phyloP scores from a whole-genome alignment of 1,140 invertebrate species.

The Drosophila equinoxialis region DNA sequence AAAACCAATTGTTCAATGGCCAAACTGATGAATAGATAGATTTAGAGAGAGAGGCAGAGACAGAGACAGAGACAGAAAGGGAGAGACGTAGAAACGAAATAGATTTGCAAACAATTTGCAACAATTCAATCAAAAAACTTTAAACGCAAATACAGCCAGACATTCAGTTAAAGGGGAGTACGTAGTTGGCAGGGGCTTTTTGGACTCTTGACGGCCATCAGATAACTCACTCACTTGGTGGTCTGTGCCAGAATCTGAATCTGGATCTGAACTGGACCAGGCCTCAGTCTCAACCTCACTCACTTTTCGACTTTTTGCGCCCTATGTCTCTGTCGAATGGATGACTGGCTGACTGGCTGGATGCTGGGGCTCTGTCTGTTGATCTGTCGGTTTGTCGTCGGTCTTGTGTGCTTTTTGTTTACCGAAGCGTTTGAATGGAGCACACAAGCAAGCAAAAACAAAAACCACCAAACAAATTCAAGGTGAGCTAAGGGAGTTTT shows the following conservation, averaged over 20 bases:
- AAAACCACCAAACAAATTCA: constrained; percentile 71
- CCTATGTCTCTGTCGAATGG: constrained; percentile 50
- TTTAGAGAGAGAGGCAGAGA: background rate
- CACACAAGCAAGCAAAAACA: constrained; percentile 37
- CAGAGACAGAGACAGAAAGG: constrained; percentile 3
- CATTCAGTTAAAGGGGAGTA: constrained; percentile 37
- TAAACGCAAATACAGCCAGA: constrained; percentile 71
- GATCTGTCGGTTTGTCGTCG: background rate
- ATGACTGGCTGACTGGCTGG: background rate
- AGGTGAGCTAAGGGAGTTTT: constrained; percentile 54
- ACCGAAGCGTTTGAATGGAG: constrained; percentile 73
- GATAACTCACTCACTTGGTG: constrained; percentile 81
- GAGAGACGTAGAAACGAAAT: constrained; percentile 51
- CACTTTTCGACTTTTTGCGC: constrained; percentile 63
- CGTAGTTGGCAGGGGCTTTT: constrained; percentile 12
- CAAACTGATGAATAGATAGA: constrained; percentile 18
- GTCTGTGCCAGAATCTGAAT: constrained; percentile 40
- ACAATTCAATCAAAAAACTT: constrained; percentile 82
- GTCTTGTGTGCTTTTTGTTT: constrained; percentile 60
- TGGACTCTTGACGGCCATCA: constrained; percentile 64
- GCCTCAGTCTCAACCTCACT: constrained; percentile 34
- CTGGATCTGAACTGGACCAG: constrained; percentile 15
- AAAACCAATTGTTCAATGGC: constrained; percentile 77
- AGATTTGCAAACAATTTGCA: constrained; percentile 82
- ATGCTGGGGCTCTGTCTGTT: too few species aligned